Base-by-base conservation (phyloP, 2,113 vertebrate species). In the Lutjanus erythropterus region DNA sequence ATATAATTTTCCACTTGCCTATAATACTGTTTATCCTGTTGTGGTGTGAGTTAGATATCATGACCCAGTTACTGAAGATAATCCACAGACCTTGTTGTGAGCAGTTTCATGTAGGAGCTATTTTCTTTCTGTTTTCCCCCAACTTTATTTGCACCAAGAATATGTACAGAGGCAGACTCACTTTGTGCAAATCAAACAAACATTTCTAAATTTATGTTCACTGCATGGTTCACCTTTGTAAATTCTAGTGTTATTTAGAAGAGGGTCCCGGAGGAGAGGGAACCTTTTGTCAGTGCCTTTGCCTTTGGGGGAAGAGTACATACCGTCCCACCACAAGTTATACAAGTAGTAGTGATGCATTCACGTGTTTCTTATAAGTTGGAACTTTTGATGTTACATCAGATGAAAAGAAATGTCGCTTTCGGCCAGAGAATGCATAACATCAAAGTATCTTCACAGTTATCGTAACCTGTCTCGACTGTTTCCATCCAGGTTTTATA, bases 301-400 rank as follows among this genome's bases (percentile, higher is more conserved):
- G 61, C 6, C 11, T 18, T 8, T 0, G 5, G 23, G 58, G 78
- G 81, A 42, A 71, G 27, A 58, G 3, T 25, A 27, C 31, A 23
- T 12, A 39, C 16, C 4, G 60, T 53, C 47, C 31, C 75, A 35
- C 31, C 3, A 14, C 5, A 6, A 35, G 14, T 85, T 86, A 84
- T 4, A 2, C 2, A 85, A 84, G 23, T 37, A 3, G 6, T 6
- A 1, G 23, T 86, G 88, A 2, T 83, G 76, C 85, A 18, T 90
- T 90, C 18, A 60, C 0, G 42, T 52, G 4, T 52, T 21, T 12
- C 7, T 41, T 3, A 5, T 1, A 11, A 9, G 21, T 33, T 81
- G 41, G 70, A 10, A 46, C 4, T 27, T 58, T 0, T 37, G 11
- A 2, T 0, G n/a, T n/a, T 0, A 19, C 8, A 0, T 4, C 10